Evolutionary conservation across 2,888 invertebrate species (phyloP), one percentile per base, ranked within the genome.

Genomic region (Callinectes sapidus): DNA sequence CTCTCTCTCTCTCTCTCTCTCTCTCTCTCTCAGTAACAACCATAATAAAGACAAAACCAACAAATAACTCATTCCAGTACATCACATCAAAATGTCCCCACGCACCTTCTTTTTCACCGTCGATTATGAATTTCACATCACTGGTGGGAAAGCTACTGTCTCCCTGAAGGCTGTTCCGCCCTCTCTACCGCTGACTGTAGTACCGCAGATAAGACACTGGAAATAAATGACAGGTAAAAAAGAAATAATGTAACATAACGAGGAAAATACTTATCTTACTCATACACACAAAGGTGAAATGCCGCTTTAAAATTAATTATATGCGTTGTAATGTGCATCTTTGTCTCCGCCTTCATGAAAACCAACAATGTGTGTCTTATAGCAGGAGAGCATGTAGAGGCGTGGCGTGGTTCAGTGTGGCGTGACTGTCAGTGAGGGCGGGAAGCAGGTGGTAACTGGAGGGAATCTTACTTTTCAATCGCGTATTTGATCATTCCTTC

Each of bases 1-100:
- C 81, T 23, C 81, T 81, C 81, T 81, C 81, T 81, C 81, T n/a
- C 81, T 81, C 81, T 81, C n/a, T 81, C n/a, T 81, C 13, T 86
- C 18, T 86, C 14, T 10, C 42, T 42, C 42, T 42, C 42, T 42
- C n/a, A n/a, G n/a, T n/a, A n/a, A n/a, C 42, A 6, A 42, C 42
- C 42, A 42, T 42, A 42, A 42, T 3, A 6, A 6, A 42, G 42
- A 42, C 42, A n/a, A n/a, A n/a, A n/a, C n/a, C 42, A 42, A 42
- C 42, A 42, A 42, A 6, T 6, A 42, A 42, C 2, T 6, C 6
- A 42, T 42, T 42, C 42, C 42, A 3, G 42, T 42, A 42, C 42
- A 3, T 3, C 42, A 42, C 42, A 42, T 42, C 42, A 42, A 3
- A 42, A 42, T 42, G 42, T 6, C 42, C 6, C 42, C 42, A 42